phyloP scores from a whole-genome alignment of 1,140 invertebrate genomes.

The Nautilus pompilius region DNA sequence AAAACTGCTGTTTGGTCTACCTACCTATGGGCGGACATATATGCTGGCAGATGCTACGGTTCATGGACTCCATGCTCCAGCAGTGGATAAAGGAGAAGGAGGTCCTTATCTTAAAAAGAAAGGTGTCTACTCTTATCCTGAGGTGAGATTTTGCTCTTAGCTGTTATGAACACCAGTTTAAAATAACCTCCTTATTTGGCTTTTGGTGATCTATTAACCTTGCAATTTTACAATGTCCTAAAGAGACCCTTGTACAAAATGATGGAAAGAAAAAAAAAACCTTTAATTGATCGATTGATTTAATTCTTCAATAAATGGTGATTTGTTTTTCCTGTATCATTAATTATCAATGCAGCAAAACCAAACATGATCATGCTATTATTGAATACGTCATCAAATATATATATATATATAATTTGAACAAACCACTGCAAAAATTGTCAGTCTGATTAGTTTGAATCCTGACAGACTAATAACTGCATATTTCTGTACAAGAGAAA shows the following conservation, averaged over 20 bases:
- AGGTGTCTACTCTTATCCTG: constrained; percentile 22
- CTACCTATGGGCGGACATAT: constrained; percentile 87
- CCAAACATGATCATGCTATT: no score
- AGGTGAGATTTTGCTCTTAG: constrained; percentile 13
- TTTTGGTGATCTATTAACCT: not conserved
- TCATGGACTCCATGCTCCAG: constrained; percentile 67
- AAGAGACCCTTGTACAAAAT: no score
- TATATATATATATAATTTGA: no score
- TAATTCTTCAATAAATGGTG: not conserved
- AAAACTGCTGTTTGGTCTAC: constrained; percentile 81
- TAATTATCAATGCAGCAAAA: no score
- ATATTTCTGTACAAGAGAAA: no score
- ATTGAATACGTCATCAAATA: no score
- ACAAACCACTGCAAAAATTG: no score
- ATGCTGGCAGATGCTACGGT: constrained; percentile 71
- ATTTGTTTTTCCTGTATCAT: not conserved
- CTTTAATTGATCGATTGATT: not conserved
- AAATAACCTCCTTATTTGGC: not conserved
- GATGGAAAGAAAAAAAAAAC: not conserved
- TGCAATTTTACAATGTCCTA: not conserved
- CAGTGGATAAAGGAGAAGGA: constrained; percentile 64
- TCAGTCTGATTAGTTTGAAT: no score
- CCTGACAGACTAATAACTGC: no score
- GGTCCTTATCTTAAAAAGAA: constrained; percentile 16
- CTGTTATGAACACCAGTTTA: not conserved